Evolutionary conservation across 35 echinoderm and acorn worm species (phyloP), one percentile per base, ranked within the genome.

Genomic region (Anneissia japonica): DNA sequence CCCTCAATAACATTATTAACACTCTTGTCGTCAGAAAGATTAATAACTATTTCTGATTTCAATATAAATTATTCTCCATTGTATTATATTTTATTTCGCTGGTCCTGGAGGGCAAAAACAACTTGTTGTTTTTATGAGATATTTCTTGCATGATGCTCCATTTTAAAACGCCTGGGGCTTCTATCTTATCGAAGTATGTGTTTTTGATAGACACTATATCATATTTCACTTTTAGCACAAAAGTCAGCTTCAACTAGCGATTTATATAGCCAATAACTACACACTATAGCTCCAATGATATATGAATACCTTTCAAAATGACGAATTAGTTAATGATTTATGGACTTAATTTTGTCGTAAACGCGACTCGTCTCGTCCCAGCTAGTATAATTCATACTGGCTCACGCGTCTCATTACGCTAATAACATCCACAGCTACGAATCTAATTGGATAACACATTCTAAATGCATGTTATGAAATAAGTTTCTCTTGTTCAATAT

Each of bases 171-270:
- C 51, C 19, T 23, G 19, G 51, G 51, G 51, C 51, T 45, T 45
- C 4, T 64, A 64, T 64, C 19, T 64, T 2, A 64, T 64, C 6
- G n/a, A n/a, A 64, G 51, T 16, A 64, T 64, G 19, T 64, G 51
- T 64, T 64, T 64, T 64, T 64, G 51, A 64, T 64, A 64, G 51
- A 64, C 51, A 64, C 40, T 45, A 64, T 64, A 64, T 64, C 51
- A 64, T 64, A 64, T 64, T 64, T 64, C 51, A 64, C 51, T 64
- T 64, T 64, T 64, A 64, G 51, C 51, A 26, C 51, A 64, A 64
- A 64, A 64, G 51, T 64, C 51, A 64, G 51, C 51, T 64, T 64
- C 51, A 64, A 64, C 51, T 64, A 64, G 51, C 51, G 51, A 64
- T 64, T 64, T 64, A 64, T 64, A 64, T 64, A 64, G 51, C 51